Evolutionary conservation across 2,888 invertebrate species (phyloP).

Genomic region (Philereme vetulata): DNA sequence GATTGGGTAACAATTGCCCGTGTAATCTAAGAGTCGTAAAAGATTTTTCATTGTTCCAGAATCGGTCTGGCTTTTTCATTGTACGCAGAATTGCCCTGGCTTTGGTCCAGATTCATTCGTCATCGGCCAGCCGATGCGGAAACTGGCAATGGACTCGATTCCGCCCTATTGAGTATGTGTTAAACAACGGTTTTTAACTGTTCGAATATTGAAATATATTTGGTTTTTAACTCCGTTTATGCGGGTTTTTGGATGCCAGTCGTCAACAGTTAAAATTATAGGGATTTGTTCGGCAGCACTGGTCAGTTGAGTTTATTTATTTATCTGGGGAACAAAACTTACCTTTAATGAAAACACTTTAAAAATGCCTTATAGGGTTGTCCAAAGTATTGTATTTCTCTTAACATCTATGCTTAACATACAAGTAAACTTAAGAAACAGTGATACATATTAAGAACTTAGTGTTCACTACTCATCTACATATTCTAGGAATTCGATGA

Average conservation of each 20-base stretch:
- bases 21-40: conserved; percentile 8
- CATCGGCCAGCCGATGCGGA: conserved; percentile 43
- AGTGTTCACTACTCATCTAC: too few species aligned
- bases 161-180: conserved; percentile 43
- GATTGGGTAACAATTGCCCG: too few species aligned
- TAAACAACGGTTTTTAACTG: conserved; percentile 43
- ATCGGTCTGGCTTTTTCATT: conserved; percentile 17
- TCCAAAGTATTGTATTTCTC: too few species aligned
- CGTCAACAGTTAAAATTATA: not conserved
- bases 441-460: too few species aligned
- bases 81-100: conserved; percentile 61
- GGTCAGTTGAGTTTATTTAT: too few species aligned
- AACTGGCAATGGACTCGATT: conserved; percentile 48
- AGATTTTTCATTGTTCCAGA: conserved; percentile 35
- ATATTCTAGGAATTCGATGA: too few species aligned
- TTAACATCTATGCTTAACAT: too few species aligned
- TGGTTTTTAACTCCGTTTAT: not conserved
- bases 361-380: too few species aligned
- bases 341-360: too few species aligned
- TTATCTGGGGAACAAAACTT: too few species aligned
- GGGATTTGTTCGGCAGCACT: too few species aligned
- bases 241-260: not conserved
- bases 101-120: conserved; percentile 57
- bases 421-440: too few species aligned
- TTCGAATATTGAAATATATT: conserved; percentile 15